Conservation (phyloP, 1,140 invertebrate species). For the Drosophila saltans region DNA sequence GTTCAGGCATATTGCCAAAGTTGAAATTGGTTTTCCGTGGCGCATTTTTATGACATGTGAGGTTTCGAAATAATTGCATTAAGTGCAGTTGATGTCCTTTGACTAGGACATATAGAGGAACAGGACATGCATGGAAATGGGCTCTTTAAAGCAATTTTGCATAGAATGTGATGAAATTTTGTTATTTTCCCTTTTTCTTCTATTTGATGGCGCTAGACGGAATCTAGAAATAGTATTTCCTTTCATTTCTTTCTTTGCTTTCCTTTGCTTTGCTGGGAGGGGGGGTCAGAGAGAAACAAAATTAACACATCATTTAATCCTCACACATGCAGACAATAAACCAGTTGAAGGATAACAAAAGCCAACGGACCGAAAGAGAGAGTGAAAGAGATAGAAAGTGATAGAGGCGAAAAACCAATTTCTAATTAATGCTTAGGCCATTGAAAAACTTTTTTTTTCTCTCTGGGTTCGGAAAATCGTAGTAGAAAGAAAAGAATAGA, state of each 20-base stretch:
- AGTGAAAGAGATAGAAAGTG: background rate
- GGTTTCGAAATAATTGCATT: conserved; percentile 68
- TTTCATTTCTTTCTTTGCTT: background rate
- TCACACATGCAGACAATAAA: conserved; percentile 46
- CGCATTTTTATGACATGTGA: conserved; percentile 52
- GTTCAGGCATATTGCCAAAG: conserved; percentile 73
- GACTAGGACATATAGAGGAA: background rate
- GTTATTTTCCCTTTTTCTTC: too few relatives aligned
- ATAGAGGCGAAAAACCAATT: conserved; percentile 49
- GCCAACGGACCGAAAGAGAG: conserved; percentile 52
- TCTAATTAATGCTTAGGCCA: conserved; percentile 70
- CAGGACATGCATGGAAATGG: conserved; percentile 52
- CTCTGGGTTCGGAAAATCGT: background rate
- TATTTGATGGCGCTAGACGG: too few relatives aligned
- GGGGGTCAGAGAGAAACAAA: conserved; percentile 21
- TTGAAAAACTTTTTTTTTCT: conserved; percentile 20
- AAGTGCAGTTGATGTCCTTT: conserved; percentile 46
- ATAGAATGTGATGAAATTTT: conserved; percentile 14
- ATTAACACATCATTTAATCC: conserved; percentile 77
- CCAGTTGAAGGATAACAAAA: conserved; percentile 46
- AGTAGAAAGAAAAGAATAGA: conserved; percentile 59
- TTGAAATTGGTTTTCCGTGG: conserved; percentile 78
- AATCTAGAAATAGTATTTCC: background rate
- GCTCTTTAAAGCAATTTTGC: conserved; percentile 35
- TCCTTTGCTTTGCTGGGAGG: too few relatives aligned